Evolutionary conservation across 2,888 invertebrate species (phyloP), one percentile per base, ranked within the genome.

Genomic region (Plebejus argus): DNA sequence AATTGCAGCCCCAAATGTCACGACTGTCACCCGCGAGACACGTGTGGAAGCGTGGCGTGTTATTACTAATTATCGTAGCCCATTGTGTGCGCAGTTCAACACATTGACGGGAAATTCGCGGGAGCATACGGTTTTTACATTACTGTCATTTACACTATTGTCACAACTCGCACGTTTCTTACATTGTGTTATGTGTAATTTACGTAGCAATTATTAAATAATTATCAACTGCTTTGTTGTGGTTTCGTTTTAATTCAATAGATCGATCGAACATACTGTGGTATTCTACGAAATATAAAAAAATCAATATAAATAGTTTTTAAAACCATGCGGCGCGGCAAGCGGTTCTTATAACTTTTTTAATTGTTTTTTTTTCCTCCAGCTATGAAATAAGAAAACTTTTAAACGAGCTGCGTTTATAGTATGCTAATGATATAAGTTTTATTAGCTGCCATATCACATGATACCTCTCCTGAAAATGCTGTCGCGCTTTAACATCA

Each of bases 121-220:
- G 66, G 66, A 66, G 66, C 66, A 3, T 28, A 66, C 66, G 28
- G 66, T 66, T 66, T 66, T 66, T 66, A 66, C 66, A 6, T 33
- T 28, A 33, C 28, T 66, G 15, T 15, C 28, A 66, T 33, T 18
- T 10, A 66, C 28, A 33, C 66, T 33, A 66, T 66, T 66, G 66
- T 66, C 66, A 66, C 66, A n/a, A n/a, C n/a, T n/a, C n/a, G n/a
- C n/a, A 66, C 28, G 66, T 66, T 23, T 12, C 28, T 12, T 66
- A 66, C 66, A 28, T 28, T 23, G 66, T 66, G 66, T 66, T 28
- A 66, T 23, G 66, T 66, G 66, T 66, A 66, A 66, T 66, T 66
- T 6, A 66, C 28, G 10, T 66, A 15, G 66, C 23, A 66, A 66
- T 66, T 61, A 58, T 58, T 66, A 66, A 66, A 66, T 28, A 15